These are phyloP conservation scores for Idris sp. DNA, from an alignment of 1,140 invertebrate species.

Conservation along the genomic window DNA sequence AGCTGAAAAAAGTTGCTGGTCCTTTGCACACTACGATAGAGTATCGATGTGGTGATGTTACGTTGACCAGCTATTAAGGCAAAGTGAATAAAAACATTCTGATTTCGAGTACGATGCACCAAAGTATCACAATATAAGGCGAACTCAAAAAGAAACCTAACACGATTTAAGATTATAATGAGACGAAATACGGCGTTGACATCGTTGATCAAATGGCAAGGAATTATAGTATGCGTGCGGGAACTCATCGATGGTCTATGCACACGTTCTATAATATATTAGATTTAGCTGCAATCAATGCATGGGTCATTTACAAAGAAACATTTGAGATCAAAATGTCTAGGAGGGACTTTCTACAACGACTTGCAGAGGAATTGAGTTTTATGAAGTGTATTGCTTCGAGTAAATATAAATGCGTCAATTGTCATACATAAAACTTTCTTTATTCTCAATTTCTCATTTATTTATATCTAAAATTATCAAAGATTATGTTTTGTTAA, in stretches of 20 bases:
- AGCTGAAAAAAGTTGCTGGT: too few relatives aligned
- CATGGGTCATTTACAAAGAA: conserved; percentile 15
- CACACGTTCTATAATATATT: conserved; percentile 4
- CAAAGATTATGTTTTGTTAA: conserved; percentile 3
- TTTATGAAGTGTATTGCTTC: neutral
- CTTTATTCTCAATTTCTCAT: neutral
- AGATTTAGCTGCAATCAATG: conserved; percentile 3
- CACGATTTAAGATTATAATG: conserved; percentile 4
- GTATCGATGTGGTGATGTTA: too few relatives aligned
- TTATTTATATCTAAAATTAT: conserved; percentile 3
- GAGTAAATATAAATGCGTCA: conserved; percentile 6
- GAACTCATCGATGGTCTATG: neutral
- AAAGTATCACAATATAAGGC: conserved; percentile 1
- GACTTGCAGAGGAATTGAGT: too few relatives aligned
- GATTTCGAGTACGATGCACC: too few relatives aligned
- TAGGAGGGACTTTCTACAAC: neutral
- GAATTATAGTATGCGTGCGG: conserved; percentile 1
- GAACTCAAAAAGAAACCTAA: conserved; percentile 10
- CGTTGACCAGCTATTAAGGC: too few relatives aligned
- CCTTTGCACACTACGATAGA: too few relatives aligned
- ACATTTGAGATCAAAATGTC: neutral
- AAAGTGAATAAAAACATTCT: too few relatives aligned
- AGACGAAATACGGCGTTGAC: neutral
- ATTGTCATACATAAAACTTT: conserved; percentile 3
- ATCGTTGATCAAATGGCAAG: conserved; percentile 14